phyloP scores from a whole-genome alignment of 2,888 invertebrate genomes.

The Lochmaea capreae region DNA sequence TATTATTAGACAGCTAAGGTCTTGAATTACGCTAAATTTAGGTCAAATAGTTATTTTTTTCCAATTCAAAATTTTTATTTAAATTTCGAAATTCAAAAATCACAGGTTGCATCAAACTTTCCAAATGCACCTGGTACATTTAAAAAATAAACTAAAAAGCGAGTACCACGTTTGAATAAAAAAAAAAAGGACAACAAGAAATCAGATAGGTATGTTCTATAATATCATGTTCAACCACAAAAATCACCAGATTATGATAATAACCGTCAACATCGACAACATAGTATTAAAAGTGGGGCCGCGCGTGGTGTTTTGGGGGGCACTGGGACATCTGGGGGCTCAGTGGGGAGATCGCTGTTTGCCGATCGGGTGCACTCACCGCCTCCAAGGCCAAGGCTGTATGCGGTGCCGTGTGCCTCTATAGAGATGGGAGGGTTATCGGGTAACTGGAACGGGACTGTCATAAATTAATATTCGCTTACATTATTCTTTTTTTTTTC shows the following conservation, averaged over 20 bases:
- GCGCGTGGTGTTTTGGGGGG: slow-evolving; percentile 54
- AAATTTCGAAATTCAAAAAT: no score
- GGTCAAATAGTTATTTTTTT: no score
- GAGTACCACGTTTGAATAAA: background rate
- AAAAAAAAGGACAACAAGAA: background rate
- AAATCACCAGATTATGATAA: slow-evolving; percentile 15
- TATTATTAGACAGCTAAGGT: no score
- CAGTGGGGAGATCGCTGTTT: slow-evolving; percentile 51
- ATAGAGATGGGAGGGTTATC: slow-evolving; percentile 15
- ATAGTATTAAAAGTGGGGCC: slow-evolving; percentile 20
- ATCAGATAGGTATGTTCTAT: slow-evolving; percentile 8
- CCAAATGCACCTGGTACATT: background rate
- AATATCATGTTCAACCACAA: slow-evolving; percentile 1
- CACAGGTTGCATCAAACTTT: background rate
- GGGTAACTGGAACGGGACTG: background rate
- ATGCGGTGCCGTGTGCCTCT: slow-evolving; percentile 43
- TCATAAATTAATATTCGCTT: background rate
- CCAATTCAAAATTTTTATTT: no score
- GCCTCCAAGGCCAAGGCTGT: slow-evolving; percentile 61
- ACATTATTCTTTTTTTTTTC: no score
- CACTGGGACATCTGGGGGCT: slow-evolving; percentile 59
- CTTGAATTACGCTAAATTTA: no score
- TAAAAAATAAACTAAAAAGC: background rate
- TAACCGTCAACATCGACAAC: slow-evolving; percentile 17
- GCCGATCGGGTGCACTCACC: slow-evolving; percentile 57